Percentiles rank a stretch among this genome's conserved stretches.
Conservation (phyloP, 2,797 vertebrate genomes). For the Vireo griseus region DNA sequence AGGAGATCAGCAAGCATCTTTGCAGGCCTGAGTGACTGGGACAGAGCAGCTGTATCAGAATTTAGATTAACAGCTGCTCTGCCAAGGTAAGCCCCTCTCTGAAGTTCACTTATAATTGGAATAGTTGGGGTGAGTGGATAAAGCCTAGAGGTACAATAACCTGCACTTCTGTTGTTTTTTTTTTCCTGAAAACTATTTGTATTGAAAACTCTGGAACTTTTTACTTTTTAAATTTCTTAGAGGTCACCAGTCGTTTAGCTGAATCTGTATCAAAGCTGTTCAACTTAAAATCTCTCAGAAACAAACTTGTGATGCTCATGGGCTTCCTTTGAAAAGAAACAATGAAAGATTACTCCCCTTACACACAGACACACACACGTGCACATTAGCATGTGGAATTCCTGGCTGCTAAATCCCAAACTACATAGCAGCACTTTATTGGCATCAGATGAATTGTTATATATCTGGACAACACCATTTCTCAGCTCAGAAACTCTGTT, state of each 20-base stretch:
- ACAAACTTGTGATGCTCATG: background rate
- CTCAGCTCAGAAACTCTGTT: background rate
- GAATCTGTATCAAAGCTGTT: background rate
- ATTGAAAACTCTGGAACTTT: background rate
- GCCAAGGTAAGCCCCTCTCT: background rate
- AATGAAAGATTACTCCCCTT: background rate
- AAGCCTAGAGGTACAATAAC: background rate
- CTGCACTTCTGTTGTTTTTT: background rate
- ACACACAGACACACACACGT: background rate
- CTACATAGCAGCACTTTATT: background rate
- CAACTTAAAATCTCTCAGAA: background rate
- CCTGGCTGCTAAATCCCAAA: background rate
- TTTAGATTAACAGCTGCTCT: background rate
- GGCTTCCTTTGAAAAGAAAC: background rate
- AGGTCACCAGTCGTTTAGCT: background rate
- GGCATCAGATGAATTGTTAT: background rate
- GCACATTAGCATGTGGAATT: background rate
- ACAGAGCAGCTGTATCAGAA: background rate
- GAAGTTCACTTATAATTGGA: background rate
- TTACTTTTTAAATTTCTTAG: background rate
- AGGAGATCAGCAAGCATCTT: background rate
- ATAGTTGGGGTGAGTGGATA: background rate
- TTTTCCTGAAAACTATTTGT: background rate
- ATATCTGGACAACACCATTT: background rate
- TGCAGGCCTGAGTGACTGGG: background rate